Evolutionary conservation across 1,140 invertebrate species (phyloP).

Genomic region (Penaeus chinensis): DNA sequence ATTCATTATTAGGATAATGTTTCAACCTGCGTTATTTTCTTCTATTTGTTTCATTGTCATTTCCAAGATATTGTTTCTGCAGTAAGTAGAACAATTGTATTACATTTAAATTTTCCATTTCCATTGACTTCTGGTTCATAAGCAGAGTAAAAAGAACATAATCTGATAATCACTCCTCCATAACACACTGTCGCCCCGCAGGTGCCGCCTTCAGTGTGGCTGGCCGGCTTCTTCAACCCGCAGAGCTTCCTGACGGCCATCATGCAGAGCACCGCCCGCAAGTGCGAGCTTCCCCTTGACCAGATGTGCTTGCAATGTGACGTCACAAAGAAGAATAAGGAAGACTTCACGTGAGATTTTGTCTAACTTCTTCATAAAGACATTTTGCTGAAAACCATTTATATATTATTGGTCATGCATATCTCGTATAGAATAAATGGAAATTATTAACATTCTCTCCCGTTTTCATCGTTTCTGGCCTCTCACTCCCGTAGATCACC

Average conservation of each 20-base stretch:
- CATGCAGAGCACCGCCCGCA: conserved; percentile 95
- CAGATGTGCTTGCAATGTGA: conserved; percentile 98
- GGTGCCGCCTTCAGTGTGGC: conserved; percentile 91
- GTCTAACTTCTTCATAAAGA: not conserved
- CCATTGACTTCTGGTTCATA: no score
- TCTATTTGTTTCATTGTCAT: no score
- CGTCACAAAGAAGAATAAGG: conserved; percentile 95
- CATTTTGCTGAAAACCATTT: not conserved
- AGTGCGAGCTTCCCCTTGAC: conserved; percentile 93
- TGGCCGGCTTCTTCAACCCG: conserved; percentile 96
- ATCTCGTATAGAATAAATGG: no score
- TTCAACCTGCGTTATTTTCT: no score
- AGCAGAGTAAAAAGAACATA: no score
- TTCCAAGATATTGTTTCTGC: no score
- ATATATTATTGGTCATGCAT: not conserved
- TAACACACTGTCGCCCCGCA: conserved; percentile 66
- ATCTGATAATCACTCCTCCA: no score
- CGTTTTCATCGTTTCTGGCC: no score
- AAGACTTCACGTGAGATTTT: conserved; percentile 86
- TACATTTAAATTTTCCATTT: no score
- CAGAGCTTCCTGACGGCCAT: conserved; percentile 96
- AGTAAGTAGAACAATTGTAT: no score
- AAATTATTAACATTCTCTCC: no score
- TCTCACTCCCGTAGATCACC: conserved; percentile 73
- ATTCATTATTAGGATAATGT: not conserved